These are phyloP conservation scores for Lipophrys pholis DNA, from an alignment of 2,113 vertebrate species.

Conservation along the genomic window DNA sequence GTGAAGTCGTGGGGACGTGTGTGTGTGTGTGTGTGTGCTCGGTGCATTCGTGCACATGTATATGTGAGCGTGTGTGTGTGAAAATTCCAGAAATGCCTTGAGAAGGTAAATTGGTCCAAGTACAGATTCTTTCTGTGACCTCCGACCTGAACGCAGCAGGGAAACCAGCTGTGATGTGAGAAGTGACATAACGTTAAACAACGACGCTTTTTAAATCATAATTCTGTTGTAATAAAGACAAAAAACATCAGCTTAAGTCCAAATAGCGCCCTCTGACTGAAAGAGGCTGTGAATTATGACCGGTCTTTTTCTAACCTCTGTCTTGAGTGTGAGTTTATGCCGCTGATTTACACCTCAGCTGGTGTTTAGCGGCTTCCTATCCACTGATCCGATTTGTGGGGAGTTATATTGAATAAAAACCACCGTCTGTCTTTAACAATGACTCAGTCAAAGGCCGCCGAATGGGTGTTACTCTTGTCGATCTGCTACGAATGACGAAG, in stretches of 20 bases:
- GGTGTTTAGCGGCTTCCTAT: slow-evolving; percentile 13
- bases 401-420: slow-evolving; percentile 17
- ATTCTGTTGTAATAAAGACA: slow-evolving; percentile 28
- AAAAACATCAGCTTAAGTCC: slow-evolving; percentile 14
- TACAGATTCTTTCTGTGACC: slow-evolving; percentile 34
- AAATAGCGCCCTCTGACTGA: slow-evolving; percentile 16
- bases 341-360: slow-evolving; percentile 20
- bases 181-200: slow-evolving; percentile 39
- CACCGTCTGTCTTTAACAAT: slow-evolving; percentile 7
- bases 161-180: slow-evolving; percentile 31
- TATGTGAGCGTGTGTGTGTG: slow-evolving; percentile 1
- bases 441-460: slow-evolving; percentile 12
- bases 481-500: slow-evolving; percentile 26
- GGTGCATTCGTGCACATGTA: no score
- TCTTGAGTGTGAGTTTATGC: not conserved
- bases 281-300: no score
- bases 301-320: no score
- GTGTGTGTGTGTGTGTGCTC: not conserved
- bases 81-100: slow-evolving; percentile 59
- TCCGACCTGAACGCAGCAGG: not conserved
- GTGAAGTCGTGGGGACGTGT: no score
- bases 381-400: slow-evolving; percentile 2
- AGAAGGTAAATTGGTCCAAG: slow-evolving; percentile 32
- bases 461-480: slow-evolving; percentile 2
- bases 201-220: slow-evolving; percentile 8